phyloP scores from a whole-genome alignment of 1,140 invertebrate species.

The Oreohelix idahoensis region DNA sequence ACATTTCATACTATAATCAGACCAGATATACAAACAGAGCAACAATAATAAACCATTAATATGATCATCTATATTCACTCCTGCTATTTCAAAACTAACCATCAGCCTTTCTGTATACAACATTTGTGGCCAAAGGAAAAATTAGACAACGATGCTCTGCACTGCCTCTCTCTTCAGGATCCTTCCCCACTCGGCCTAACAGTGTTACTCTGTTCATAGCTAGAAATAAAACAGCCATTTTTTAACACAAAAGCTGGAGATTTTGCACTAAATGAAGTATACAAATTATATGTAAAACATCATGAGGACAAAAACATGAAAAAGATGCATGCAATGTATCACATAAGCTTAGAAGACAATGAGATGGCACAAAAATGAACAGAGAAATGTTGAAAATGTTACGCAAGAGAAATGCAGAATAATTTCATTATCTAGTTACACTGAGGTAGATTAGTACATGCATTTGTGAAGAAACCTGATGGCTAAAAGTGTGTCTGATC shows the following conservation, averaged over 20 bases:
- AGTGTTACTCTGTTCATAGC: conserved; percentile 90
- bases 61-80: too few relatives aligned
- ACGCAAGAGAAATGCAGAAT: too few relatives aligned
- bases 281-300: not conserved
- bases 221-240: conserved; percentile 66
- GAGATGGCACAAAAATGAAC: too few relatives aligned
- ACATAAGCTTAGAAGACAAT: not conserved
- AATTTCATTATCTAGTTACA: too few relatives aligned
- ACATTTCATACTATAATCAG: too few relatives aligned
- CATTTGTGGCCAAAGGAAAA: conserved; percentile 88
- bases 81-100: conserved; percentile 50
- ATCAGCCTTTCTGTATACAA: conserved; percentile 44
- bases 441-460: too few relatives aligned
- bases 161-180: conserved; percentile 87
- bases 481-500: too few relatives aligned
- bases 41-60: too few relatives aligned
- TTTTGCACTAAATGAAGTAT: not conserved
- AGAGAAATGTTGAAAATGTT: too few relatives aligned
- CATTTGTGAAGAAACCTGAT: too few relatives aligned
- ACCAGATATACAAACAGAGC: too few relatives aligned
- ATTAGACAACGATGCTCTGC: conserved; percentile 88
- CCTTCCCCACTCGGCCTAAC: conserved; percentile 87
- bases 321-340: not conserved
- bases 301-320: not conserved
- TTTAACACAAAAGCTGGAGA: not conserved